These are phyloP conservation scores for Podarcis siculus DNA, from an alignment of 2,797 vertebrate genomes.

Conservation along the genomic window DNA sequence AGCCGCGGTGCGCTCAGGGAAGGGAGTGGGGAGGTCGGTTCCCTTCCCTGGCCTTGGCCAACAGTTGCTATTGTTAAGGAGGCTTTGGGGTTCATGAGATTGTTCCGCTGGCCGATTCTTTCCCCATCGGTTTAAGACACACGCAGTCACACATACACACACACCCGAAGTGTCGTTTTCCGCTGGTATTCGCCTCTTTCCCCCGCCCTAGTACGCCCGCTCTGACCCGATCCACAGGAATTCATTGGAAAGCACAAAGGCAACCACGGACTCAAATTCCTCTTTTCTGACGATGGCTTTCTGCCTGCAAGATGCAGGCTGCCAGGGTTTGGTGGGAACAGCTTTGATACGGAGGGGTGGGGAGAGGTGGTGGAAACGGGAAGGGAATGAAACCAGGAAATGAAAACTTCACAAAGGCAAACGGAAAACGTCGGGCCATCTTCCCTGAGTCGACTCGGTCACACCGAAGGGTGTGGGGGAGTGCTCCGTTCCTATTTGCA, in stretches of 20 bases:
- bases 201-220: background rate
- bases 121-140: background rate
- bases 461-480: background rate
- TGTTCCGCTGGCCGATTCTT: background rate
- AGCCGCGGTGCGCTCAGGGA: background rate
- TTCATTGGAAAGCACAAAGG: conserved; percentile 20
- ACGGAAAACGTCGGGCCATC: background rate
- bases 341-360: background rate
- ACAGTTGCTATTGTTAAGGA: background rate
- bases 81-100: background rate
- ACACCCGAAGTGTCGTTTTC: background rate
- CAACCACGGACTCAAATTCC: conserved; percentile 25
- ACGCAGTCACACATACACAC: no score
- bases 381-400: background rate
- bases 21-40: background rate
- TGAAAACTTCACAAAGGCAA: conserved; percentile 24
- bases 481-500: background rate
- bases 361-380: background rate
- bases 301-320: conserved; percentile 11
- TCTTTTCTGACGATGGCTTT: conserved; percentile 11
- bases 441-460: background rate
- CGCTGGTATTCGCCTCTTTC: background rate
- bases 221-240: conserved; percentile 36
- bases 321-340: background rate
- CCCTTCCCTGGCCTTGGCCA: background rate